Base-by-base conservation (phyloP, 2,797 vertebrate genomes). In the Darevskia mixta region DNA sequence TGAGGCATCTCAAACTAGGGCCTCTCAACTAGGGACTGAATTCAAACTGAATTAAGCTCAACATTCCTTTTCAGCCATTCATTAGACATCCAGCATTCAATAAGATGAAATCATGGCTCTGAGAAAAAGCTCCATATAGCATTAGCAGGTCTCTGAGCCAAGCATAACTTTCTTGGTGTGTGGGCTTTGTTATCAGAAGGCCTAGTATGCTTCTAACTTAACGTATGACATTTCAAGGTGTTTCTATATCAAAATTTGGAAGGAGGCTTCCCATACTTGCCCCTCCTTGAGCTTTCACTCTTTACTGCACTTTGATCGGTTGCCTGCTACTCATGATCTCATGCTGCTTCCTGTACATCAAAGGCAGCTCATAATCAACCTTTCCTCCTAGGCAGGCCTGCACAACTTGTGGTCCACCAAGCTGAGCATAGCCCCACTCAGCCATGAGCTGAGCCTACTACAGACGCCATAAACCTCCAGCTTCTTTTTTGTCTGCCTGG, bases 101-200 rank as follows among this genome's bases (percentile, higher is more conserved):
- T 77, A 17, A 85, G 23, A 64, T n/a, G 27, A 71, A n/a, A 77
- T 11, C 0, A 9, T 5, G n/a, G 35, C 18, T 66, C 49, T 80
- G 77, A 58, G 86, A 75, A 41, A 1, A 11, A 6, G 3, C n/a
- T 71, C 55, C 41, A 58, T 45, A 55, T 13, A 35, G 23, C 3
- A 5, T 35, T 71, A n/a, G 8, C 10, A 8, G 8, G 20, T 7
- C 1, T 1, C 2, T 15, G 10, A 55, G 20, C 9, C 61, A 82
- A 89, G 69, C 5, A 10, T 27, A 9, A 18, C 15, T 89, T 58
- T 38, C 81, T 66, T 61, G 0, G 0, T 4, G 2, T 32, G n/a
- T 72, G 43, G 43, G 18, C 18, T 73, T 11, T 29, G 13, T 35
- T 23, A 20, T 61, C 18, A 20, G 55, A 35, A 61, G 8, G 20